Base-by-base conservation (phyloP, 2,113 vertebrate species). In the Lanius ludovicianus region DNA sequence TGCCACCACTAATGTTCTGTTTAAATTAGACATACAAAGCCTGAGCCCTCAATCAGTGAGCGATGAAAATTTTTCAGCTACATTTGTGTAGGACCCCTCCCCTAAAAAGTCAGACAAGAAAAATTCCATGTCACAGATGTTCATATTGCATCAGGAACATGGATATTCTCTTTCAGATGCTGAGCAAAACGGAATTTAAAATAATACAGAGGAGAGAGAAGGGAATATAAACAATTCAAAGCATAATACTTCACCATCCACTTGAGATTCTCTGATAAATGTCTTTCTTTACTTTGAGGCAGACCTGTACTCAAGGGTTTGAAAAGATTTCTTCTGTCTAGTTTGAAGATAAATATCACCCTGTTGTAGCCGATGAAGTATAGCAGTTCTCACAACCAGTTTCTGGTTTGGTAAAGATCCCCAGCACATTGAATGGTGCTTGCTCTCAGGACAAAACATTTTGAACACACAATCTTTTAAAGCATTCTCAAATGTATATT, bases 291-390 rank as follows among this genome's bases (percentile, higher is more conserved):
- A 33, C 64, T 78, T 84, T 93, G 30, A 93, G 71, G 67, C 59
- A 94, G 80, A 76, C 25, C 50, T 42, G 21, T 18, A 42, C 47
- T 90, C 64, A 81, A 83, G 47, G 55, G 76, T 64, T 93, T 89
- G 57, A 82, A 82, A 95, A 84, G 60, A 79, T 91, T 82, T 79
- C 18, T 86, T 82, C 93, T 89, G 53, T 79, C 74, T 79, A 62
- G 22, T 81, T 69, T 60, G 73, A 84, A 87, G 81, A 93, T 62
- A 87, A 71, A 65, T 84, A 82, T 71, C 53, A 59, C n/a, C 27
- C 35, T 63, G 2, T 44, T 59, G 42, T 55, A 63, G 75, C 35
- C 84, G 73, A 74, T 68, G 52, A 81, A 86, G 44, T 50, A 84
- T 7, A 73, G 41, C 42, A 81, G 57, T 71, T 64, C 77, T 89